phyloP scores from a whole-genome alignment of 2,888 invertebrate species.

The Lissonota sp. region DNA sequence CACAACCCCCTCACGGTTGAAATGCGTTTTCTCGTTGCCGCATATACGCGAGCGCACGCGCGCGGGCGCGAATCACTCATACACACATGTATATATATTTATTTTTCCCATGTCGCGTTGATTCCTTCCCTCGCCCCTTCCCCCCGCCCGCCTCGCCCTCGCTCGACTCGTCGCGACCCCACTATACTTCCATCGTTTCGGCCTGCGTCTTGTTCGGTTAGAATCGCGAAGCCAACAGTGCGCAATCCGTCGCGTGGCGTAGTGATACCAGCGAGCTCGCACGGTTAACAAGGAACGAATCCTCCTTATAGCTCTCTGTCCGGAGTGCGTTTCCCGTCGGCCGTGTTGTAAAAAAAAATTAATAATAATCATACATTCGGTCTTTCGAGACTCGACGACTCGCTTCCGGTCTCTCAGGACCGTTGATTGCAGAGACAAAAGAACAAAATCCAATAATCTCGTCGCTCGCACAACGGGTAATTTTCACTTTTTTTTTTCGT shows the following conservation, averaged over 20 bases:
- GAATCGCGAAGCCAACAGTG: constrained; percentile 61
- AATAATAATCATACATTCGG: constrained; percentile 18
- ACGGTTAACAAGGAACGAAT: constrained; percentile 70
- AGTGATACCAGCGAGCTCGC: constrained; percentile 77
- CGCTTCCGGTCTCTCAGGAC: constrained; percentile 25
- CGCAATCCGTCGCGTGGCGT: constrained; percentile 72
- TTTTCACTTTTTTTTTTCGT: no score
- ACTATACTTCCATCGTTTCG: constrained; percentile 45
- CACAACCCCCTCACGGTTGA: constrained; percentile 7
- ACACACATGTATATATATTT: no score
- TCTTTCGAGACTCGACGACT: constrained; percentile 36
- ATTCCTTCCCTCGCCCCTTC: constrained; percentile 8
- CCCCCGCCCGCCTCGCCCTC: constrained; percentile 14
- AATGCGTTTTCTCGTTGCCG: neutral
- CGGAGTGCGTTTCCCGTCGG: constrained; percentile 82
- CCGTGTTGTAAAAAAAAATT: constrained; percentile 68
- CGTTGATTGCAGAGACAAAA: neutral
- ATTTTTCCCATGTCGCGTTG: neutral
- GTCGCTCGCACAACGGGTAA: neutral
- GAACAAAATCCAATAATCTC: neutral
- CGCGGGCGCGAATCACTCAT: constrained; percentile 10
- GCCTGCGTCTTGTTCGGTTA: constrained; percentile 30
- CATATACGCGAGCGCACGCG: constrained; percentile 30
- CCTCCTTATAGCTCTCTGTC: constrained; percentile 78
- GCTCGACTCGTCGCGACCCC: constrained; percentile 66